These are phyloP conservation scores for Sicus ferrugineus DNA, from an alignment of 2,888 invertebrate species.

Conservation along the genomic window DNA sequence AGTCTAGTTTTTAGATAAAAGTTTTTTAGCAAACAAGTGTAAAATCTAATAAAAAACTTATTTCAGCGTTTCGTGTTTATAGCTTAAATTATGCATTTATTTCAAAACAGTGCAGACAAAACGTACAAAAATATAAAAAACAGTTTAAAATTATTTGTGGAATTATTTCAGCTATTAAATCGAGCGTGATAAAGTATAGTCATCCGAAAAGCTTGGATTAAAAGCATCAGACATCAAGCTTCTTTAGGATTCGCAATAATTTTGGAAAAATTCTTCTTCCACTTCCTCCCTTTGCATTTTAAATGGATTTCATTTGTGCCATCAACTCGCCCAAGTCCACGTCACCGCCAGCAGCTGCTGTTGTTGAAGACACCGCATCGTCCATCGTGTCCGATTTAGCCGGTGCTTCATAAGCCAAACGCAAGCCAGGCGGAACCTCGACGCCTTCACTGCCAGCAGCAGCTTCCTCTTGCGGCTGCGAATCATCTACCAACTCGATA, in stretches of 20 bases:
- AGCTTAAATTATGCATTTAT: too few species aligned
- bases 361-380: slow-evolving; percentile 23
- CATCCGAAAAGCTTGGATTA: too few species aligned
- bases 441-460: background rate
- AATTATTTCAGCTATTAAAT: background rate
- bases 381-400: slow-evolving; percentile 59
- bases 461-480: slow-evolving; percentile 61
- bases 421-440: slow-evolving; percentile 54
- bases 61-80: too few species aligned
- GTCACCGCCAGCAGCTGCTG: slow-evolving; percentile 54
- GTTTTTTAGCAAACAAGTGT: too few species aligned
- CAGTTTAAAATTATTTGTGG: background rate
- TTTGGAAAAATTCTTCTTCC: too few species aligned
- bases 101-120: too few species aligned
- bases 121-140: too few species aligned
- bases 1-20: too few species aligned
- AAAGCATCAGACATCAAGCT: too few species aligned
- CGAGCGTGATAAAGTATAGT: too few species aligned
- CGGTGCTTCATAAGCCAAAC: slow-evolving; percentile 79
- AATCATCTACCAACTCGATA: slow-evolving; percentile 73
- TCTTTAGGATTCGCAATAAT: too few species aligned
- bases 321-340: slow-evolving; percentile 88
- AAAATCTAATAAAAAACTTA: too few species aligned
- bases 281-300: slow-evolving; percentile 46
- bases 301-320: slow-evolving; percentile 90